A percentile compares a stretch with the other conserved stretches of the same genome.
Evolutionary conservation across 2,113 vertebrate genomes (phyloP).

Genomic region (Suncus etruscus): DNA sequence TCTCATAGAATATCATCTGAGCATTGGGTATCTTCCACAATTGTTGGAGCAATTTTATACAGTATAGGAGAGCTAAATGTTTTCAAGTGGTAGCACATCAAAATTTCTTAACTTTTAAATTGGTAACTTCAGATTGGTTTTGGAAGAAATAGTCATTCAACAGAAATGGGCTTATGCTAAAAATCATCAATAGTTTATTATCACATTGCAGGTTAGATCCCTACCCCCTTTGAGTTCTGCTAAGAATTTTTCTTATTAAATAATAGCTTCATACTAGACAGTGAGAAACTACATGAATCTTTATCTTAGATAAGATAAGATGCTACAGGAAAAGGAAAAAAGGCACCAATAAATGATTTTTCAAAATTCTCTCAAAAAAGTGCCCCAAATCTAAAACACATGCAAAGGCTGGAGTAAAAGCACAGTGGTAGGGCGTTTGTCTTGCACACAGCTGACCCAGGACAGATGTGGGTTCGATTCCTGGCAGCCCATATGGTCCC

Average conservation of each 20-base stretch:
- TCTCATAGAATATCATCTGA: not conserved
- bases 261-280: not conserved
- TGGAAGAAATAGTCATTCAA: not conserved
- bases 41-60: rapidly evolving
- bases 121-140: not conserved
- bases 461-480: too few relatives aligned
- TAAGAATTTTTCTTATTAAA: not conserved
- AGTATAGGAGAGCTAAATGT: too few relatives aligned
- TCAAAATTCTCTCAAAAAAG: not conserved
- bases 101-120: not conserved
- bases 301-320: slow-evolving; percentile 22
- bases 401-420: too few relatives aligned
- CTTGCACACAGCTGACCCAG: too few relatives aligned
- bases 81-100: not conserved
- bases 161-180: not conserved
- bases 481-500: too few relatives aligned
- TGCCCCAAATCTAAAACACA: too few relatives aligned
- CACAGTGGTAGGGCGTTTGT: too few relatives aligned
- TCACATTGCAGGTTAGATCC: not conserved
- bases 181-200: not conserved
- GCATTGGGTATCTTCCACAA: not conserved
- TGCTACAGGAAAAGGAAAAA: not conserved
- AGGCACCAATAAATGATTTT: not conserved
- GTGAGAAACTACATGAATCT: not conserved
- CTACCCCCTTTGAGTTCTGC: not conserved